phyloP scores from a whole-genome alignment of 1,140 invertebrate species.

The Sesamia nonagrioides region DNA sequence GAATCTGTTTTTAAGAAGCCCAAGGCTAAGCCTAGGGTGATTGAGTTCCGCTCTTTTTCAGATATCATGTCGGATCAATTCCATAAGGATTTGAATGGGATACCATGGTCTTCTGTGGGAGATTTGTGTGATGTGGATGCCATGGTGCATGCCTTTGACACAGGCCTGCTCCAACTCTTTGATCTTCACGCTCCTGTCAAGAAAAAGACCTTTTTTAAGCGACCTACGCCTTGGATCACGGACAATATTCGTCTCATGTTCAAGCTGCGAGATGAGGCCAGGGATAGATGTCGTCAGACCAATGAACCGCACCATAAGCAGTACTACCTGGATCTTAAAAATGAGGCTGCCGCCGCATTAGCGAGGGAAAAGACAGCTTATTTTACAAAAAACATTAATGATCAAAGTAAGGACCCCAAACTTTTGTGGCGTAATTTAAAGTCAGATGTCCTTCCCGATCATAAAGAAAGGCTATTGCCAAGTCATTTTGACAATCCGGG shows the following conservation, averaged over 20 bases:
- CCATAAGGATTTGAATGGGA: constrained; percentile 29
- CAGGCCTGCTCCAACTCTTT: no score
- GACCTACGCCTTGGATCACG: background rate
- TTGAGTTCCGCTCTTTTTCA: constrained; percentile 2
- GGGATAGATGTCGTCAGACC: no score
- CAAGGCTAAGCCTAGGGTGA: background rate
- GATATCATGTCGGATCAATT: constrained; percentile 49
- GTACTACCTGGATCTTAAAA: no score
- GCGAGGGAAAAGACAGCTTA: no score
- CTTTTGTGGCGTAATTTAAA: constrained; percentile 56
- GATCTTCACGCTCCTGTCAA: no score
- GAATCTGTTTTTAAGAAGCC: constrained; percentile 40
- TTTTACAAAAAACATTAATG: constrained; percentile 25
- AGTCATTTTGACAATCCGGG: constrained; percentile 43
- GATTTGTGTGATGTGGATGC: background rate
- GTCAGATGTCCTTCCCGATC: constrained; percentile 35
- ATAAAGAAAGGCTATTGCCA: background rate
- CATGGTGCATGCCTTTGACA: no score
- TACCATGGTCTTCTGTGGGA: constrained; percentile 47
- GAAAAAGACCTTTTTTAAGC: no score
- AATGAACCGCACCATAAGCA: no score
- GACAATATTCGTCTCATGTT: no score
- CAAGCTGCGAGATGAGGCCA: no score
- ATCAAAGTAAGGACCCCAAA: constrained; percentile 50
- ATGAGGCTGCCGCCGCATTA: no score